These are phyloP conservation scores for Xiphophorus birchmanni DNA, from an alignment of 2,797 vertebrate species.

Conservation along the genomic window DNA sequence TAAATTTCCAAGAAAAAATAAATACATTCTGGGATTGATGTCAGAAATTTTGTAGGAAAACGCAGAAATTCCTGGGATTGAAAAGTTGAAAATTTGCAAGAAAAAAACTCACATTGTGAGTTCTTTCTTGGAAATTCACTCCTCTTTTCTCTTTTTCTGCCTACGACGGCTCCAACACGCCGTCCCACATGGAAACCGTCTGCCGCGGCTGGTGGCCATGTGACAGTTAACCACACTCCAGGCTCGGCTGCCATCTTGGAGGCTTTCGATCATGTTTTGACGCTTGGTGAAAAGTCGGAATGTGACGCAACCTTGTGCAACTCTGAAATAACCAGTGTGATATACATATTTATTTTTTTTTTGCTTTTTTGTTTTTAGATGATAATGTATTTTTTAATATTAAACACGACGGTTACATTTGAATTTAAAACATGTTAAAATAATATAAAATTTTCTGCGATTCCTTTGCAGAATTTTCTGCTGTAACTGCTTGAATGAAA, in stretches of 20 bases:
- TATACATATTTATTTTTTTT: background rate
- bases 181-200: background rate
- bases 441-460: constrained; percentile 6
- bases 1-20: too few species aligned
- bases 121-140: too few species aligned
- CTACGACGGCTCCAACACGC: too few species aligned
- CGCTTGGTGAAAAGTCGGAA: constrained; percentile 15
- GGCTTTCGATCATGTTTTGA: constrained; percentile 2
- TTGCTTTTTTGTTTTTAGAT: constrained; percentile 37
- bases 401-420: constrained; percentile 22
- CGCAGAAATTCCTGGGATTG: too few species aligned
- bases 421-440: constrained; percentile 14
- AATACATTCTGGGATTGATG: too few species aligned
- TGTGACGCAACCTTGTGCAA: constrained; percentile 2
- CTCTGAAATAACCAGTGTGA: background rate
- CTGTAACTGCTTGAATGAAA: constrained; percentile 4
- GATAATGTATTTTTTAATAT: constrained; percentile 53
- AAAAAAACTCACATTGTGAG: too few species aligned
- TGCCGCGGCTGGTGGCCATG: background rate
- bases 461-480: constrained; percentile 1
- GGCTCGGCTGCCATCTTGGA: constrained; percentile 2
- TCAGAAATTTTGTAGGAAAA: too few species aligned
- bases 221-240: constrained; percentile 21
- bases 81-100: too few species aligned
- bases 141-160: too few species aligned